A percentile compares a stretch with the other conserved stretches of the same genome.
Evolutionary conservation across 1,140 invertebrate genomes (phyloP).

Genomic region (Penaeus vannamei): DNA sequence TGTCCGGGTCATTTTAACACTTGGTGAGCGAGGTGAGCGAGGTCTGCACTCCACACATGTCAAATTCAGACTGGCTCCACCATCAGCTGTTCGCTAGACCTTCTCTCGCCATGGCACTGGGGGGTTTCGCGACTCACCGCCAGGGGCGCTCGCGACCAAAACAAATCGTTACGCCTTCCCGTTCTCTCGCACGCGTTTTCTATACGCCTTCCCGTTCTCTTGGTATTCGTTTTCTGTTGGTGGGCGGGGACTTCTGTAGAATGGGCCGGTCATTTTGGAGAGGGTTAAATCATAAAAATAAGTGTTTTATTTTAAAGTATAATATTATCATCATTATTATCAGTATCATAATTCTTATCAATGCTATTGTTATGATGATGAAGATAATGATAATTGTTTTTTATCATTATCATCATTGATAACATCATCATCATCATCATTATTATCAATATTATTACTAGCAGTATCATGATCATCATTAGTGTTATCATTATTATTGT

Average conservation of each 20-base stretch:
- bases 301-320: too few species aligned
- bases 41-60: conserved; percentile 47
- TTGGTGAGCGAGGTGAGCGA: conserved; percentile 21
- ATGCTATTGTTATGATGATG: too few species aligned
- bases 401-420: too few species aligned
- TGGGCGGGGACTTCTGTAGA: too few species aligned
- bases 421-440: too few species aligned
- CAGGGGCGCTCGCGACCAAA: conserved; percentile 53
- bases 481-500: too few species aligned
- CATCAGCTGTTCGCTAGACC: conserved; percentile 49
- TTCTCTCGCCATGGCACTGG: conserved; percentile 59
- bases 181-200: conserved; percentile 36
- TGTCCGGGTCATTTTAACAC: conserved; percentile 59
- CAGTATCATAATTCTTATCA: too few species aligned
- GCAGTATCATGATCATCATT: too few species aligned
- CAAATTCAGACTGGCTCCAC: conserved; percentile 50
- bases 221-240: neutral
- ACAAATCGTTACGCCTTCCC: conserved; percentile 55
- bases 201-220: conserved; percentile 19
- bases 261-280: neutral
- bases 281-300: neutral
- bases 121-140: conserved; percentile 18
- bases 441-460: too few species aligned
- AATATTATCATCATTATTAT: too few species aligned
- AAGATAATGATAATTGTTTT: too few species aligned